Percentiles rank a stretch among this genome's conserved stretches.
These are phyloP conservation scores for Discoglossus pictus DNA, from an alignment of 2,797 vertebrate genomes.

Conservation along the genomic window DNA sequence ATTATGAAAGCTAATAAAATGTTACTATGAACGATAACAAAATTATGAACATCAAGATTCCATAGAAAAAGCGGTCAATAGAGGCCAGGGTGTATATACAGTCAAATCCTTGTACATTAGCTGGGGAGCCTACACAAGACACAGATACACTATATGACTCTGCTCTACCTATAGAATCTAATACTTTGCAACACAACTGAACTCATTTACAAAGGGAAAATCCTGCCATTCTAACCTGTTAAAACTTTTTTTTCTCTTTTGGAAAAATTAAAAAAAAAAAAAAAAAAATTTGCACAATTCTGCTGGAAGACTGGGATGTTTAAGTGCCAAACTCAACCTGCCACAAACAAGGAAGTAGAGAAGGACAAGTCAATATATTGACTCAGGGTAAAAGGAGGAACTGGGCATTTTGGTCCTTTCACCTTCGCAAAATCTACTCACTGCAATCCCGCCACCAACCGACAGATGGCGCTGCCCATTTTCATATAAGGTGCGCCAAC, in stretches of 20 bases:
- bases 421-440: too few species aligned
- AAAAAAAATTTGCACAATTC: slow-evolving; percentile 80
- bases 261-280: slow-evolving; percentile 71
- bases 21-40: slow-evolving; percentile 99
- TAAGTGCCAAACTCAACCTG: slow-evolving; percentile 81
- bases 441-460: too few species aligned
- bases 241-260: slow-evolving; percentile 69
- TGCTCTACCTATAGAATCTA: slow-evolving; percentile 99
- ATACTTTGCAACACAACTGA: slow-evolving; percentile 99
- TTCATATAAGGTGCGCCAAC: too few species aligned
- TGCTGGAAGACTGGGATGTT: slow-evolving; percentile 82
- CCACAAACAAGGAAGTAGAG: slow-evolving; percentile 75
- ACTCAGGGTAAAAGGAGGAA: slow-evolving; percentile 84
- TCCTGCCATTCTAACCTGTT: slow-evolving; percentile 78
- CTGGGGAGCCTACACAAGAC: slow-evolving; percentile 98
- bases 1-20: slow-evolving; percentile 98
- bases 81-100: slow-evolving; percentile 98
- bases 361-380: slow-evolving; percentile 78
- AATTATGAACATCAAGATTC: slow-evolving; percentile 99
- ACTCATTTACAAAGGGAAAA: slow-evolving; percentile 71
- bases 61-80: slow-evolving; percentile 99
- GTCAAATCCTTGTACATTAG: slow-evolving; percentile 99
- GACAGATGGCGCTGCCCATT: too few species aligned
- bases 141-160: slow-evolving; percentile 99
- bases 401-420: slow-evolving; percentile 81